phyloP scores from a whole-genome alignment of 2,888 invertebrate genomes.

The Hemicrepidius hirtus region DNA sequence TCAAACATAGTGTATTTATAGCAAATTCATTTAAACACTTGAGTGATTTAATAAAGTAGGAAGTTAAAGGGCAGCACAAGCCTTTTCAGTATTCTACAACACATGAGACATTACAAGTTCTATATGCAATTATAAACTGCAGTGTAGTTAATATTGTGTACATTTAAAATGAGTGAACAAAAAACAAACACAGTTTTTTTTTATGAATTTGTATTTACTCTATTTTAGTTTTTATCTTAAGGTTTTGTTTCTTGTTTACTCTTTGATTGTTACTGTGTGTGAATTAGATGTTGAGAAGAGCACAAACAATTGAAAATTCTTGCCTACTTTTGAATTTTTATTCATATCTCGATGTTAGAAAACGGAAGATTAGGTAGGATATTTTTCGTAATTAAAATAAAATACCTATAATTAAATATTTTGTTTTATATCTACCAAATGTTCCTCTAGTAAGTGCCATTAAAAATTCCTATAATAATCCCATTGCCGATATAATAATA shows the following conservation, averaged over 20 bases:
- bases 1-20: conserved; percentile 38
- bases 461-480: too few species aligned
- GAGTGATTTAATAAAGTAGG: conserved; percentile 41
- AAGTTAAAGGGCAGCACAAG: conserved; percentile 46
- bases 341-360: conserved; percentile 58
- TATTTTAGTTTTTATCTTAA: conserved; percentile 33
- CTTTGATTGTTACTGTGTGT: conserved; percentile 54
- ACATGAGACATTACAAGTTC: conserved; percentile 35
- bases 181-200: conserved; percentile 41
- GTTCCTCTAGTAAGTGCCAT: too few species aligned
- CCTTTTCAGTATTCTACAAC: conserved; percentile 51
- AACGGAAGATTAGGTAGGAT: conserved; percentile 66
- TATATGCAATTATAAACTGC: conserved; percentile 45
- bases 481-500: too few species aligned
- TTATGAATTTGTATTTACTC: conserved; percentile 39
- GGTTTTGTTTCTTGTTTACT: conserved; percentile 52
- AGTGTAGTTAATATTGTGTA: conserved; percentile 46
- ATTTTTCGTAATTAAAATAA: conserved; percentile 71
- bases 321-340: conserved; percentile 56
- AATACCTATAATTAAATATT: conserved; percentile 45
- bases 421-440: conserved; percentile 7
- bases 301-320: conserved; percentile 55
- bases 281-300: conserved; percentile 56
- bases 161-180: conserved; percentile 49
- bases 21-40: conserved; percentile 38